Conservation (phyloP, 2,113 vertebrate species). For the Syngnathoides biaculeatus region DNA sequence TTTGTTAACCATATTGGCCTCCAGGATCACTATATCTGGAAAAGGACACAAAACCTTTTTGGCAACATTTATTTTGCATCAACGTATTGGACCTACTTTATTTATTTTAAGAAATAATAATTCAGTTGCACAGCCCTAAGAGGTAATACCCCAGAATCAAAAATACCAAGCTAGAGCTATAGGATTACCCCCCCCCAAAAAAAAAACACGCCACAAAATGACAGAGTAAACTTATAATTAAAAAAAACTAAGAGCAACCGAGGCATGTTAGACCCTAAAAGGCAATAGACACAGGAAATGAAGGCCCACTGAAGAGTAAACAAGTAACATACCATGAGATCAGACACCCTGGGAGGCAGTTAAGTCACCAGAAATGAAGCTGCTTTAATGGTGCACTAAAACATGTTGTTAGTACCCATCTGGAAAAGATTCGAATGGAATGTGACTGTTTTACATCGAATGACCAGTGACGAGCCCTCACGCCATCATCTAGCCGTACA, state of each 20-base stretch:
- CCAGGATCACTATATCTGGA: too few species aligned
- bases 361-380: constrained; percentile 59
- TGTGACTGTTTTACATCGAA: constrained; percentile 53
- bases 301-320: constrained; percentile 61
- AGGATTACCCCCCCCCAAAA: constrained; percentile 22
- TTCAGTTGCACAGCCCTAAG: too few species aligned
- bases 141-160: neutral
- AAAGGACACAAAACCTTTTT: too few species aligned
- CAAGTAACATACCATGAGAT: constrained; percentile 67
- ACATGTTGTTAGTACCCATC: constrained; percentile 54
- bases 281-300: constrained; percentile 66
- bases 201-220: neutral
- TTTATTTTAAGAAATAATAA: too few species aligned
- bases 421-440: constrained; percentile 65
- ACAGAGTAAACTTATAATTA: constrained; percentile 49
- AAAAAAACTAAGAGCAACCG: constrained; percentile 36
- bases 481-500: constrained; percentile 25
- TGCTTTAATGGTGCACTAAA: constrained; percentile 61
- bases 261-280: constrained; percentile 26
- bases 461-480: constrained; percentile 46
- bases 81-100: too few species aligned
- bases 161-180: constrained; percentile 28
- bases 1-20: too few species aligned
- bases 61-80: too few species aligned
- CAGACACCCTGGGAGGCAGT: constrained; percentile 52